phyloP scores from a whole-genome alignment of 2,113 vertebrate species.

The Syrmaticus mikado region DNA sequence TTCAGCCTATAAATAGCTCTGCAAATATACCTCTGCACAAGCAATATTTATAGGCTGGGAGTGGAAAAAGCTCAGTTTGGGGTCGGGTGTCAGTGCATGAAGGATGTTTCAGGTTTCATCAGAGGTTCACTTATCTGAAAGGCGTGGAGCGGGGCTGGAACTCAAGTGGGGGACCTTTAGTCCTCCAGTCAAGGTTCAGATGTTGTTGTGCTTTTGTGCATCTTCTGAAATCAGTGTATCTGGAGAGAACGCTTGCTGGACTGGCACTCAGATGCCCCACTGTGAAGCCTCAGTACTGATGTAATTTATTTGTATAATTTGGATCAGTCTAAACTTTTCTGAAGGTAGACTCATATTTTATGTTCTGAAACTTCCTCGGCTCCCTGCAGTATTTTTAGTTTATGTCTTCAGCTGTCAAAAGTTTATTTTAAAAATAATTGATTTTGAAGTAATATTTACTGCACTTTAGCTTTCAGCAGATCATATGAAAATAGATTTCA shows the following conservation, averaged over 20 bases:
- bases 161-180: background rate
- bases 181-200: background rate
- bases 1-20: slow-evolving; percentile 52
- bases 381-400: background rate
- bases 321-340: background rate
- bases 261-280: background rate
- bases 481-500: background rate
- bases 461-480: slow-evolving; percentile 20
- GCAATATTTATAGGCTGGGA: slow-evolving; percentile 41
- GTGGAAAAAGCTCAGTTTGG: background rate
- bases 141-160: background rate
- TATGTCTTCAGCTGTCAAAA: background rate
- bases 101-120: background rate
- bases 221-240: background rate
- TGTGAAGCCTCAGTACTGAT: background rate
- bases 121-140: background rate
- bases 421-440: slow-evolving; percentile 14
- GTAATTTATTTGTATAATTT: background rate
- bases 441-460: slow-evolving; percentile 33
- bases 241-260: background rate
- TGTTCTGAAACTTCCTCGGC: background rate
- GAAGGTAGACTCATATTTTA: background rate
- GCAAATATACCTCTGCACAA: slow-evolving; percentile 38
- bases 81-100: background rate
- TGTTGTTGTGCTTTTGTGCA: background rate